These are phyloP conservation scores for Saturnia pavonia DNA, from an alignment of 2,888 invertebrate species.

Conservation along the genomic window DNA sequence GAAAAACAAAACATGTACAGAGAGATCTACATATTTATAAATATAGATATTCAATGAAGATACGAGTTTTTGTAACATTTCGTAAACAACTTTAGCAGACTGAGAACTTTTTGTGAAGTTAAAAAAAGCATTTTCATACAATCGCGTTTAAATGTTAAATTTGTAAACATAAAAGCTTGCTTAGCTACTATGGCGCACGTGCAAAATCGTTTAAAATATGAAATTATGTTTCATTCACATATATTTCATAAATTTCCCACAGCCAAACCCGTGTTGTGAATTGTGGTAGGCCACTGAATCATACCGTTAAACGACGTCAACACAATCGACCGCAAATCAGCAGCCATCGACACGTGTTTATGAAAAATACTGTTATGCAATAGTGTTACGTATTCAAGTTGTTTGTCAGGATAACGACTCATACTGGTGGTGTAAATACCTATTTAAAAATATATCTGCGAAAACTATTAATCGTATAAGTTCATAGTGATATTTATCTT, in stretches of 20 bases:
- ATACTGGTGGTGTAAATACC: no score
- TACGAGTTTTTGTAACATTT: no score
- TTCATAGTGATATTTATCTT: not conserved
- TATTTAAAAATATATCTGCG: not conserved
- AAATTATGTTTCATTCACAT: not conserved
- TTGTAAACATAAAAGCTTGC: not conserved
- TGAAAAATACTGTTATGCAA: conserved; percentile 4
- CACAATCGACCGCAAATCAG: not conserved
- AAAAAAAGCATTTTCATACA: no score
- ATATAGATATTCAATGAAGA: no score
- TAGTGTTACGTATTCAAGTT: not conserved
- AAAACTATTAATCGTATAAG: not conserved
- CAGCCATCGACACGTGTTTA: not conserved
- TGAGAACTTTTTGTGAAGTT: no score
- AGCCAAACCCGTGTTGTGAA: not conserved
- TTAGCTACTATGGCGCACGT: not conserved
- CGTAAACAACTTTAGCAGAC: no score
- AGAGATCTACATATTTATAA: no score
- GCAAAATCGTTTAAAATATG: conserved; percentile 2
- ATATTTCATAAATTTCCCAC: conserved; percentile 9
- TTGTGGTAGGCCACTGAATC: conserved; percentile 2
- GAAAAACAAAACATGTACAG: no score
- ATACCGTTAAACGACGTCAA: conserved; percentile 9
- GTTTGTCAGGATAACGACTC: not conserved
- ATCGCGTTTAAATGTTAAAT: no score